Evolutionary conservation across 2,797 vertebrate species (phyloP).

Genomic region (Cryptoprocta ferox): DNA sequence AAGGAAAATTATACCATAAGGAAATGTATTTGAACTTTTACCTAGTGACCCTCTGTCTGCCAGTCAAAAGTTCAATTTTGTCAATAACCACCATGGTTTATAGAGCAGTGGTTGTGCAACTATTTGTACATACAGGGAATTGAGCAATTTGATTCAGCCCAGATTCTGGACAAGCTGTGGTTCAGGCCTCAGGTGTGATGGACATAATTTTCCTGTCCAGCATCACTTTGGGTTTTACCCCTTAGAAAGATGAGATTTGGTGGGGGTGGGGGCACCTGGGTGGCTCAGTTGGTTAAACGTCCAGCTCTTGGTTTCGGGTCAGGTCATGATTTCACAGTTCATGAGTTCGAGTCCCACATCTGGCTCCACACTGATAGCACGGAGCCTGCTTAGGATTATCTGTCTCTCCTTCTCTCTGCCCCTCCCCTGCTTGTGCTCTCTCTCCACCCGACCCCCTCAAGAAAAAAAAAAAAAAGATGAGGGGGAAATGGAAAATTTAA

Average conservation of each 20-base stretch:
- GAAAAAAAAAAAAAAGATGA: neutral
- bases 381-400: no score
- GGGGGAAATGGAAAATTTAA: neutral
- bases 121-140: neutral
- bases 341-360: no score
- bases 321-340: no score
- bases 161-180: neutral
- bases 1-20: neutral
- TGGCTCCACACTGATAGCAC: no score
- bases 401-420: no score
- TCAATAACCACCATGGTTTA: neutral
- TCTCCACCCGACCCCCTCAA: no score
- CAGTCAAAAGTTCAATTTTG: slow-evolving; percentile 31
- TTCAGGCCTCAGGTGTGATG: neutral
- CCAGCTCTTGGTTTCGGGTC: no score
- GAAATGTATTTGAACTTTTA: slow-evolving; percentile 44
- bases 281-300: no score
- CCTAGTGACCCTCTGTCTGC: neutral
- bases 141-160: slow-evolving; percentile 46
- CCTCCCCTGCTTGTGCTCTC: no score
- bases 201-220: neutral
- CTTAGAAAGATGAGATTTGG: slow-evolving; percentile 3
- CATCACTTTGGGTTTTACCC: neutral
- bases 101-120: neutral
- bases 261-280: no score